Evolutionary conservation across 2,113 vertebrate species (phyloP).

Genomic region (Vombatus ursinus): DNA sequence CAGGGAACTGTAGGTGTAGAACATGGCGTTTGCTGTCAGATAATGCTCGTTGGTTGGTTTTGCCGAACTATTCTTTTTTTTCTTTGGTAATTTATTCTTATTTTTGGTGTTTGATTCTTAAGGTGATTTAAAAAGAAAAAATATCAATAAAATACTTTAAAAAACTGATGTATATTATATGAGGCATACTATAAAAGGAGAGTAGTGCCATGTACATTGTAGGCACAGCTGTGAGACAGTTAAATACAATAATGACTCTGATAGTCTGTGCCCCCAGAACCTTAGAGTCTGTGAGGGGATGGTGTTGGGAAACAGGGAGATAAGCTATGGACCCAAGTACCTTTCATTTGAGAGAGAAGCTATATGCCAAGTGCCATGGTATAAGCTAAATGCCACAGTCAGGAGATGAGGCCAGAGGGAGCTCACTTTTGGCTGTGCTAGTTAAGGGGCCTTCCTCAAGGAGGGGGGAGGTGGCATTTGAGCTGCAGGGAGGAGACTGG

Average conservation of each 20-base stretch:
- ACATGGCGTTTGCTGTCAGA: background rate
- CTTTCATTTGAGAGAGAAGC: background rate
- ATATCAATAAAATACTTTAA: background rate
- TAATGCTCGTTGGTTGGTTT: background rate
- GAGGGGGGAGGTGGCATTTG: background rate
- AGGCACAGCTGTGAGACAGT: background rate
- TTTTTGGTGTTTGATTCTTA: background rate
- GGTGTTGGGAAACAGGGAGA: background rate
- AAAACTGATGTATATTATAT: background rate
- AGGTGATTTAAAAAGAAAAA: background rate
- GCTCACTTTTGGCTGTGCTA: background rate
- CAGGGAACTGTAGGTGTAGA: background rate
- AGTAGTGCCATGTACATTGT: background rate
- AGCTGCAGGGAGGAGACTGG: background rate
- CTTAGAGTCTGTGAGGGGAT: background rate
- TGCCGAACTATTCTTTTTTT: background rate
- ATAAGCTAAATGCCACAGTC: background rate
- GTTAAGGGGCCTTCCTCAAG: background rate
- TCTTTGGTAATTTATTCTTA: background rate
- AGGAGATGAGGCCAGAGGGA: background rate
- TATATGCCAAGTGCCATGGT: background rate
- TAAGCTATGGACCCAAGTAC: background rate
- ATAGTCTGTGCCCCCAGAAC: background rate
- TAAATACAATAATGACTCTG: background rate
- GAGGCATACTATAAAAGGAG: no score